These are phyloP conservation scores for Halcyon senegalensis DNA, from an alignment of 2,113 vertebrate genomes.

Conservation along the genomic window DNA sequence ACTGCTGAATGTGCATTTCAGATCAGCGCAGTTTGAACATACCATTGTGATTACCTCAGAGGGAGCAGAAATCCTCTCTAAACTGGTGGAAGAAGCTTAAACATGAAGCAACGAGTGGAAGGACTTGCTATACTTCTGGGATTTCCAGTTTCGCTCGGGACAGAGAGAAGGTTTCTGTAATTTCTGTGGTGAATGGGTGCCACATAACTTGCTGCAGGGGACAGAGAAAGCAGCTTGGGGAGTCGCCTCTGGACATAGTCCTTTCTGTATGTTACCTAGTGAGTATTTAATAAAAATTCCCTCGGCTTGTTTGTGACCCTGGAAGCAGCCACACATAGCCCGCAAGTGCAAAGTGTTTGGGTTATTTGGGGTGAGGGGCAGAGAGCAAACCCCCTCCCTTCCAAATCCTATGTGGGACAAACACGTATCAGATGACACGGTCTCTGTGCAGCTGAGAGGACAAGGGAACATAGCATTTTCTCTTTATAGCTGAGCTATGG, in stretches of 20 bases:
- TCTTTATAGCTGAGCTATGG: not conserved
- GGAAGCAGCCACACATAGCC: not conserved
- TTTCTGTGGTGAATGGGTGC: not conserved
- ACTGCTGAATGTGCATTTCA: conserved; percentile 77
- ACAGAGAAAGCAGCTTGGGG: not conserved
- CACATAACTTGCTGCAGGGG: not conserved
- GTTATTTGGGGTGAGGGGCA: not conserved
- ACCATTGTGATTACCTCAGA: conserved; percentile 87
- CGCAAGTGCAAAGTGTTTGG: not conserved
- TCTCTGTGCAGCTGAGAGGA: not conserved
- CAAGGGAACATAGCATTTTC: not conserved
- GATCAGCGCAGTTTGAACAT: conserved; percentile 93
- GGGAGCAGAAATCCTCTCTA: conserved; percentile 90
- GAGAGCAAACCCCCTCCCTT: not conserved
- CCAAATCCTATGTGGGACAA: not conserved
- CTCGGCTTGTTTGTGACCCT: not conserved
- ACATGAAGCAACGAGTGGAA: not conserved
- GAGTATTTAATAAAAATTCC: conserved; percentile 36
- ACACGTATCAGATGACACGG: accelerated
- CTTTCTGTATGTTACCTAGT: not conserved
- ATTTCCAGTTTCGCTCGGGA: not conserved
- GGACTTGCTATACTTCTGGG: not conserved
- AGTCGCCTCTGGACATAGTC: not conserved
- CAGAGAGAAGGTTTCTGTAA: not conserved
- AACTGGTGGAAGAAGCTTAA: conserved; percentile 80